phyloP scores from a whole-genome alignment of 2,888 invertebrate species.

The Cryptosula pallasiana region DNA sequence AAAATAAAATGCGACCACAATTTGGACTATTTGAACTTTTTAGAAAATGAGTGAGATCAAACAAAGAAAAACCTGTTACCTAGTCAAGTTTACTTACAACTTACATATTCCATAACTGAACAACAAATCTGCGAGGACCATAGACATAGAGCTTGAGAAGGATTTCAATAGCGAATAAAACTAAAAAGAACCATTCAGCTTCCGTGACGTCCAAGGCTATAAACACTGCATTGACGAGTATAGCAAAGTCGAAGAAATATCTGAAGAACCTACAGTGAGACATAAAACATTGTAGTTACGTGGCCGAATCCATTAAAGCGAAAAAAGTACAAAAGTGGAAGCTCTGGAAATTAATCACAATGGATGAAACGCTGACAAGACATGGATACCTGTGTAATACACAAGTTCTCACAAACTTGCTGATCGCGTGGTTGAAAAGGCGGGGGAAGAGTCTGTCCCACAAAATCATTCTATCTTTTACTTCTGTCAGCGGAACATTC shows the following conservation, averaged over 20 bases:
- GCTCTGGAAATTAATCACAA: no score
- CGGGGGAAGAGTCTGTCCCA: slow-evolving; percentile 41
- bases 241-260: slow-evolving; percentile 53
- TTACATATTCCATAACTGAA: slow-evolving; percentile 54
- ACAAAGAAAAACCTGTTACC: not conserved
- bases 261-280: slow-evolving; percentile 47
- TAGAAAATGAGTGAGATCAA: no score
- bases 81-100: slow-evolving; percentile 26
- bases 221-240: slow-evolving; percentile 54
- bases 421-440: slow-evolving; percentile 42
- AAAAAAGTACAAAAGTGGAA: no score
- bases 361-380: no score
- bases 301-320: no score
- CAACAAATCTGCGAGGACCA: slow-evolving; percentile 51
- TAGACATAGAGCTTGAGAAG: slow-evolving; percentile 53
- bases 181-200: slow-evolving; percentile 54
- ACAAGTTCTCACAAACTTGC: slow-evolving; percentile 37
- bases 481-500: slow-evolving; percentile 52
- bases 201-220: slow-evolving; percentile 50
- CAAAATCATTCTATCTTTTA: slow-evolving; percentile 46
- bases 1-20: no score
- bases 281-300: no score
- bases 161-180: slow-evolving; percentile 54
- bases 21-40: no score
- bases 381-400: slow-evolving; percentile 52